Percentiles rank a stretch among this genome's conserved stretches.
phyloP scores from a whole-genome alignment of 2,888 invertebrate genomes.

The Harpalus rubripes region DNA sequence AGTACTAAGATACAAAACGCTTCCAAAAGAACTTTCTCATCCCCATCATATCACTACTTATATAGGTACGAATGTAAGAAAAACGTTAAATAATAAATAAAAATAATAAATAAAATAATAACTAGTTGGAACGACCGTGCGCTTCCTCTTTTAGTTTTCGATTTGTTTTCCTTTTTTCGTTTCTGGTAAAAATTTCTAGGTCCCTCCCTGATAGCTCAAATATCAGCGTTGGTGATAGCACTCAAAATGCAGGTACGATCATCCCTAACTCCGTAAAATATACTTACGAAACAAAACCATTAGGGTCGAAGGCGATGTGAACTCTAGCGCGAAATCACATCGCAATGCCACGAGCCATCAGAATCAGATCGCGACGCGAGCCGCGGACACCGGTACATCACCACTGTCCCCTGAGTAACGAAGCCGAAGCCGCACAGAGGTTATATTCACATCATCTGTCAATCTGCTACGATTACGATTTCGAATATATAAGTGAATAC shows the following conservation, averaged over 20 bases:
- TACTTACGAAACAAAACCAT: constrained; percentile 59
- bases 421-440: neutral
- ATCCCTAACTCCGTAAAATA: constrained; percentile 47
- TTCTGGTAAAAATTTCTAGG: neutral
- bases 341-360: constrained; percentile 7
- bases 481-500: neutral
- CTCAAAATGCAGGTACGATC: constrained; percentile 39
- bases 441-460: constrained; percentile 6
- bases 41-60: too few species aligned
- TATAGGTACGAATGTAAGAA: too few species aligned
- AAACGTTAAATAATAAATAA: too few species aligned
- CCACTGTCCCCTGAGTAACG: neutral
- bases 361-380: constrained; percentile 1
- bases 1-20: too few species aligned
- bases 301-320: constrained; percentile 52
- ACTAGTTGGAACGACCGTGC: too few species aligned
- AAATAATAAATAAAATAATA: too few species aligned
- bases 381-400: neutral
- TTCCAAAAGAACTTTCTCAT: too few species aligned
- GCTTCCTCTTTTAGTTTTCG: neutral
- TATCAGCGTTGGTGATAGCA: constrained; percentile 11
- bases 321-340: constrained; percentile 53
- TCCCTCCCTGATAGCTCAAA: constrained; percentile 7
- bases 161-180: neutral
- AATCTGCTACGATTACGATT: neutral